Percentiles rank a stretch among this genome's conserved stretches.
Evolutionary conservation across 2,113 vertebrate genomes (phyloP).

Genomic region (Anseranas semipalmata): DNA sequence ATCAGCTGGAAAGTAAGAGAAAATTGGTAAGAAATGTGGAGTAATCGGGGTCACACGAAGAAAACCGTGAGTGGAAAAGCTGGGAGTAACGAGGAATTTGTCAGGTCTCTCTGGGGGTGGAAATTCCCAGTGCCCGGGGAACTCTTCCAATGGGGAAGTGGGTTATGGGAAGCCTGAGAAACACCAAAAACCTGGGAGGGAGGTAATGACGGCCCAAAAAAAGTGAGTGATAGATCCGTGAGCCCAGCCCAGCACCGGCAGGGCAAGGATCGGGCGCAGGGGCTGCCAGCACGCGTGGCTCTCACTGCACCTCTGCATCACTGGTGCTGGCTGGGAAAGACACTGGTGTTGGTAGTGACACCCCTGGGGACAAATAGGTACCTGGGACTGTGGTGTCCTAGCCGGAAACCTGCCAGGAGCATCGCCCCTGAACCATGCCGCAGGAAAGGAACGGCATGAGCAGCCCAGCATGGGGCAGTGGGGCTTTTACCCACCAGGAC

Average conservation of each 20-base stretch:
- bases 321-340: neutral
- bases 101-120: neutral
- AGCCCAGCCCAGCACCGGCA: neutral
- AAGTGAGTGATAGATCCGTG: neutral
- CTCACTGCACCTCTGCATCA: neutral
- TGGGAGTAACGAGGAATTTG: neutral
- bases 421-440: accelerated
- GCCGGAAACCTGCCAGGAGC: neutral
- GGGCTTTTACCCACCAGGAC: neutral
- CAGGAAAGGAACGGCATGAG: neutral
- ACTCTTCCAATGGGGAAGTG: neutral
- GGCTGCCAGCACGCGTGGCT: accelerated
- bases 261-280: neutral
- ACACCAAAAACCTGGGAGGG: neutral
- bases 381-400: neutral
- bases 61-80: neutral
- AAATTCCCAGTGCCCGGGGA: neutral
- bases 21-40: neutral
- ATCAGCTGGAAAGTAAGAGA: neutral
- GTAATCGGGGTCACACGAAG: accelerated
- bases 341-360: neutral
- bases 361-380: neutral
- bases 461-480: accelerated
- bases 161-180: neutral
- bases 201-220: neutral